These are phyloP conservation scores for Indri indri DNA, from an alignment of 2,113 vertebrate genomes.

Conservation along the genomic window DNA sequence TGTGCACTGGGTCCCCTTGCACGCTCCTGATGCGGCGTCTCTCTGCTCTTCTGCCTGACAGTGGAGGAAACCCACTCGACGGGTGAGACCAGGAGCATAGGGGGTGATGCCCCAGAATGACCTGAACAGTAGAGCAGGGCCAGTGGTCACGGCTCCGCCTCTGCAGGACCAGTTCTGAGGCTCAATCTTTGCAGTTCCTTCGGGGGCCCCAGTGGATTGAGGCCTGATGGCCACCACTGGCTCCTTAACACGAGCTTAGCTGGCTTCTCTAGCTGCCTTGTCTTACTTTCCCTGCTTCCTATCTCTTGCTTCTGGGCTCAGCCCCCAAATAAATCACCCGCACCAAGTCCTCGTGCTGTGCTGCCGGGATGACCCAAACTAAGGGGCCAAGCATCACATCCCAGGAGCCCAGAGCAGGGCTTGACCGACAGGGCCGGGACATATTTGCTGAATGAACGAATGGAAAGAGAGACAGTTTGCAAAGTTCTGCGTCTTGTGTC, in stretches of 20 bases:
- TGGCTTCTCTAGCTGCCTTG: neutral
- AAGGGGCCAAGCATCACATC: neutral
- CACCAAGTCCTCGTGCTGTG: neutral
- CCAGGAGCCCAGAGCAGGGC: accelerated
- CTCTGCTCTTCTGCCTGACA: neutral
- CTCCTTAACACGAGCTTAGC: too few species aligned
- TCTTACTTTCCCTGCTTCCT: too few species aligned
- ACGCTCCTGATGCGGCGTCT: too few species aligned
- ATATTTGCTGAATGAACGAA: neutral
- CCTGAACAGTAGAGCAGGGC: too few species aligned
- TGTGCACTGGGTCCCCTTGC: accelerated
- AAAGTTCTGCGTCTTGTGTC: neutral
- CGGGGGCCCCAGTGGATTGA: neutral
- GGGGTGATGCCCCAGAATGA: neutral
- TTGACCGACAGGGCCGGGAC: accelerated
- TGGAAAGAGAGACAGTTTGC: neutral
- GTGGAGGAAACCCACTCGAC: neutral
- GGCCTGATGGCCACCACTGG: neutral
- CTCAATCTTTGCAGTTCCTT: neutral
- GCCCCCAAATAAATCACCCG: neutral
- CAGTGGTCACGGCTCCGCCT: accelerated
- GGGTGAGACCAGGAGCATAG: neutral
- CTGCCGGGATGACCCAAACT: neutral
- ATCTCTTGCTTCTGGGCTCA: neutral
- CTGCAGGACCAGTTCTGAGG: neutral